A percentile compares a stretch with the other conserved stretches of the same genome.
Conservation (phyloP, 2,113 vertebrate species). For the Oreamnos americanus region DNA sequence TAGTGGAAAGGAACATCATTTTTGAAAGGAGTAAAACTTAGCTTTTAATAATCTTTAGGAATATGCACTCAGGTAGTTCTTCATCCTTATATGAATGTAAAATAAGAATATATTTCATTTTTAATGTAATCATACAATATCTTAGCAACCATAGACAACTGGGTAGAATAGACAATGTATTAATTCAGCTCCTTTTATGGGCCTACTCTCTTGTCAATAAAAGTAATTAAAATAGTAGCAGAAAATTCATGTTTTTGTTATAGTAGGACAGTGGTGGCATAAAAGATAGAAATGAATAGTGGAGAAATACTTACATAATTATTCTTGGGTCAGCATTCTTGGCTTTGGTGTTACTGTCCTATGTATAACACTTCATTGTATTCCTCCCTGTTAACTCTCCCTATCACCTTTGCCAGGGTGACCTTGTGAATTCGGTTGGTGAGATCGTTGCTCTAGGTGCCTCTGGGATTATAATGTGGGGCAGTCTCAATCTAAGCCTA, state of each 20-base stretch:
- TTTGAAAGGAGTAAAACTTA: slow-evolving; percentile 17
- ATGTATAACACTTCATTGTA: not conserved
- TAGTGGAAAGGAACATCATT: not conserved
- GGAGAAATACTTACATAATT: not conserved
- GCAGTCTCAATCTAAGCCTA: slow-evolving; percentile 82
- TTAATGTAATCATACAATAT: not conserved
- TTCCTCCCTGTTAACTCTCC: not conserved
- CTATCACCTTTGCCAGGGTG: slow-evolving; percentile 75
- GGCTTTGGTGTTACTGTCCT: not conserved
- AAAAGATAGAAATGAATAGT: not conserved
- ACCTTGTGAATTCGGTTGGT: slow-evolving; percentile 87
- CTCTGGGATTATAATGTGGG: slow-evolving; percentile 88
- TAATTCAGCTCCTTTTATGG: not conserved
- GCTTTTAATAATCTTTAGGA: not conserved
- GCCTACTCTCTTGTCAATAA: not conserved
- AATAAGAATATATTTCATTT: not conserved
- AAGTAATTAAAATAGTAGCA: not conserved
- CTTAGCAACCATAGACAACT: not conserved
- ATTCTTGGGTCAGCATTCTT: not conserved
- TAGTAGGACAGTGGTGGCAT: not conserved
- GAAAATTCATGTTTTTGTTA: not conserved
- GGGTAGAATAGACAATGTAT: not conserved
- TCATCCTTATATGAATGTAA: not conserved
- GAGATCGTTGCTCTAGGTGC: slow-evolving; percentile 86
- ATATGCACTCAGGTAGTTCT: not conserved